Evolutionary conservation across 2,888 invertebrate species (phyloP).

Genomic region (Nysson spinosus): DNA sequence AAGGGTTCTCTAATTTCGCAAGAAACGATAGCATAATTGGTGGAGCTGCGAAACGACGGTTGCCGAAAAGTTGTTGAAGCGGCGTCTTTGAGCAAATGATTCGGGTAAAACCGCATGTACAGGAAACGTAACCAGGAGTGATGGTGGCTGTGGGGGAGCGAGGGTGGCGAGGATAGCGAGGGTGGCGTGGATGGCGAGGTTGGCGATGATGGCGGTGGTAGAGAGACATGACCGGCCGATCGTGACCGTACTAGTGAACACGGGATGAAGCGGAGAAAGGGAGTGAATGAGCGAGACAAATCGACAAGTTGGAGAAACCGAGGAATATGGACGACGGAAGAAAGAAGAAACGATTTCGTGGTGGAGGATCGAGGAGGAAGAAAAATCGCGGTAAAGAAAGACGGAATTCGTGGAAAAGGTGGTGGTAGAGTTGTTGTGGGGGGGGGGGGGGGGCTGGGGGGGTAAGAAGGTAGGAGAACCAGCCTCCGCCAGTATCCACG

Average conservation of each 20-base stretch:
- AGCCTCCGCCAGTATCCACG: conserved; percentile 75
- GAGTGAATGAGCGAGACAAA: conserved; percentile 40
- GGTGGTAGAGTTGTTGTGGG: conserved; percentile 53
- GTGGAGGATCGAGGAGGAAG: conserved; percentile 39
- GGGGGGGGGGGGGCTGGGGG: conserved; percentile 58
- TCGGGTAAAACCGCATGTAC: conserved; percentile 46
- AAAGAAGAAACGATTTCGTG: conserved; percentile 22
- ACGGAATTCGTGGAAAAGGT: conserved; percentile 47
- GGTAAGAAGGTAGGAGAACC: conserved; percentile 69
- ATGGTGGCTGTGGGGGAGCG: conserved; percentile 19
- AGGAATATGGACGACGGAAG: conserved; percentile 7
- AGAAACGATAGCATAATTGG: no score
- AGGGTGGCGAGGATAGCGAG: conserved; percentile 11
- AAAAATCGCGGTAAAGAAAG: conserved; percentile 45
- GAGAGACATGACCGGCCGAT: conserved; percentile 57
- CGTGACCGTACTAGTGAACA: conserved; percentile 52
- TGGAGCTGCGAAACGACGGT: no score
- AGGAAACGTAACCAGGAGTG: conserved; percentile 54
- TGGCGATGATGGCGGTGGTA: conserved; percentile 56
- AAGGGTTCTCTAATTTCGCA: no score
- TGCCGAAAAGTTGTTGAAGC: not conserved
- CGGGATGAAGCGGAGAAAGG: no score
- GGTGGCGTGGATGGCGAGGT: conserved; percentile 29
- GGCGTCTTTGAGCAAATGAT: conserved; percentile 20
- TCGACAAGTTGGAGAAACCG: conserved; percentile 39